A percentile compares a stretch with the other conserved stretches of the same genome.
Conservation (phyloP, 2,888 invertebrate genomes). For the Brenthis hecate region DNA sequence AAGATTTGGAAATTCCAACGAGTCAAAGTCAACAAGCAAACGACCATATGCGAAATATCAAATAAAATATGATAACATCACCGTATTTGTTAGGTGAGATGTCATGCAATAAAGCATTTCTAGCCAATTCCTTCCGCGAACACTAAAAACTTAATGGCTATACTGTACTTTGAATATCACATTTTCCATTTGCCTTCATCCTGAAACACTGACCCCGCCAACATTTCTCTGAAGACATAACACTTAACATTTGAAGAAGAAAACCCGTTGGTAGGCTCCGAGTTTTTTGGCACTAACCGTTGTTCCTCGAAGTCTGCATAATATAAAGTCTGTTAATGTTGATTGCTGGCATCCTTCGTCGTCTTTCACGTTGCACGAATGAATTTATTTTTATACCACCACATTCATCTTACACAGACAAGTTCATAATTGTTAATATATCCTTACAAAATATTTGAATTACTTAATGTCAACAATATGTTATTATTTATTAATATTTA, state of each 20-base stretch:
- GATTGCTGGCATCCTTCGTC: conserved; percentile 20
- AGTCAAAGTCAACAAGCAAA: neutral
- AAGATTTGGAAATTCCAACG: neutral
- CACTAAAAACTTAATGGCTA: neutral
- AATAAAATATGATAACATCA: conserved; percentile 10
- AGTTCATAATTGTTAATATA: neutral
- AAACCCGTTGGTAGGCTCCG: conserved; percentile 30
- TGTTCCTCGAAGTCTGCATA: conserved; percentile 27
- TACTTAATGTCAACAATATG: too few species aligned
- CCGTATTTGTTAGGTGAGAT: conserved; percentile 8
- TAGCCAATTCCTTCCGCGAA: conserved; percentile 20
- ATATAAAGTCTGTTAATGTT: conserved; percentile 27
- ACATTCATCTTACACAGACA: neutral
- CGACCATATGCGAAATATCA: neutral
- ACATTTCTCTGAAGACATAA: conserved; percentile 44
- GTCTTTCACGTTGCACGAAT: conserved; percentile 21
- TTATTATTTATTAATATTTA: too few species aligned
- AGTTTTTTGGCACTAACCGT: conserved; percentile 22
- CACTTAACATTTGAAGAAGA: conserved; percentile 31
- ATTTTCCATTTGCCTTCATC: conserved; percentile 29
- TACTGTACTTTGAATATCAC: conserved; percentile 17
- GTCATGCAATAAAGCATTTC: conserved; percentile 20
- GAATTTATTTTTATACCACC: conserved; percentile 24
- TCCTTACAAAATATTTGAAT: neutral
- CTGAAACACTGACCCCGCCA: conserved; percentile 39